A percentile compares a stretch with the other conserved stretches of the same genome.
These are phyloP conservation scores for Eclectus roratus DNA, from an alignment of 2,113 vertebrate species.

Conservation along the genomic window DNA sequence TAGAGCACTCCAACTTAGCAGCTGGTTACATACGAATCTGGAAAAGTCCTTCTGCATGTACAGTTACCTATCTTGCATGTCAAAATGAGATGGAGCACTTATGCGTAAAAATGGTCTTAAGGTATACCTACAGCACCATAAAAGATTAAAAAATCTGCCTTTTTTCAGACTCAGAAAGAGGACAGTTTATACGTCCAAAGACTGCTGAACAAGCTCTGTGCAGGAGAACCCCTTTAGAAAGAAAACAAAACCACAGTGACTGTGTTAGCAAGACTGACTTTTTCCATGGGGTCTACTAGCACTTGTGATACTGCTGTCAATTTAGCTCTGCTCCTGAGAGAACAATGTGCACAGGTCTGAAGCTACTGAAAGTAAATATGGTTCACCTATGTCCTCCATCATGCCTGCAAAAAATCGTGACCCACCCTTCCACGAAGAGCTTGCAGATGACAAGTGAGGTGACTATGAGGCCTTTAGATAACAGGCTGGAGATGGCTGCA, in stretches of 20 bases:
- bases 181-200: background rate
- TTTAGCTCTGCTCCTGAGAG: background rate
- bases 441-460: background rate
- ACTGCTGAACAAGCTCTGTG: background rate
- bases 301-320: background rate
- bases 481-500: background rate
- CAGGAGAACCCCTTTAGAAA: background rate
- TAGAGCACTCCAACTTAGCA: background rate
- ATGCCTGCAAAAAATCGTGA: background rate
- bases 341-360: background rate
- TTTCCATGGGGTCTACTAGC: background rate
- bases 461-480: background rate
- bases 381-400: background rate
- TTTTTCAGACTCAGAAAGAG: background rate
- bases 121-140: background rate
- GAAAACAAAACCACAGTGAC: background rate
- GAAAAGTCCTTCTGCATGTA: background rate
- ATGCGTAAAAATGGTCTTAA: background rate
- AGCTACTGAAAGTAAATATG: background rate
- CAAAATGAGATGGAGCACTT: background rate
- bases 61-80: background rate
- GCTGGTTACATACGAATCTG: background rate
- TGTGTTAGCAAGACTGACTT: background rate
- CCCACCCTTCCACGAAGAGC: background rate
- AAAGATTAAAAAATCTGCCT: background rate